Conservation (phyloP, 2,888 invertebrate genomes). For the Cataglyphis albicans region DNA sequence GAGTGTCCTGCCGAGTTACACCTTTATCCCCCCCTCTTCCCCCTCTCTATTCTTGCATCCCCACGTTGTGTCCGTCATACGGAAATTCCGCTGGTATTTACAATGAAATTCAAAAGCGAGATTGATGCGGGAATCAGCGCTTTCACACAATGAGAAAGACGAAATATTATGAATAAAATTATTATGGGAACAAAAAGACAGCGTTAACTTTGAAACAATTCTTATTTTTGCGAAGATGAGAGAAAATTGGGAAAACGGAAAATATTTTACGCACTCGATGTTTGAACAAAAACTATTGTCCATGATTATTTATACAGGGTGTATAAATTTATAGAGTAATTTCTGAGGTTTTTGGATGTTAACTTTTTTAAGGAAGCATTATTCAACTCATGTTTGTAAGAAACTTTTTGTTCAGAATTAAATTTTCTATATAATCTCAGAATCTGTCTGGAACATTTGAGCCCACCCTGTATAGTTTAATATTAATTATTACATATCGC, state of each 20-base stretch:
- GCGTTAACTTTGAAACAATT: not conserved
- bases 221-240: not conserved
- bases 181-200: not conserved
- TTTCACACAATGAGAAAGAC: not conserved
- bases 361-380: no score
- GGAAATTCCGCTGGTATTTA: conserved; percentile 11
- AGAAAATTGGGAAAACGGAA: not conserved
- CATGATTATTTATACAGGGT: not conserved
- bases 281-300: not conserved
- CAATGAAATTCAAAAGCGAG: conserved; percentile 31
- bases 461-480: not conserved
- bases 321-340: no score
- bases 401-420: no score
- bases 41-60: not conserved
- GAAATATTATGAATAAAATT: not conserved
- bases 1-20: conserved; percentile 24
- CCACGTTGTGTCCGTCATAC: conserved; percentile 16
- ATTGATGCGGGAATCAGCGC: conserved; percentile 19
- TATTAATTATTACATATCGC: not conserved
- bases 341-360: no score
- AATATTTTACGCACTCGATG: not conserved
- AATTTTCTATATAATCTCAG: no score
- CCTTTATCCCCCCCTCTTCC: not conserved
- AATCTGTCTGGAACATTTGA: no score
- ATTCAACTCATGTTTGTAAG: no score